These are phyloP conservation scores for Poecilus cupreus DNA, from an alignment of 2,888 invertebrate genomes.

Conservation along the genomic window DNA sequence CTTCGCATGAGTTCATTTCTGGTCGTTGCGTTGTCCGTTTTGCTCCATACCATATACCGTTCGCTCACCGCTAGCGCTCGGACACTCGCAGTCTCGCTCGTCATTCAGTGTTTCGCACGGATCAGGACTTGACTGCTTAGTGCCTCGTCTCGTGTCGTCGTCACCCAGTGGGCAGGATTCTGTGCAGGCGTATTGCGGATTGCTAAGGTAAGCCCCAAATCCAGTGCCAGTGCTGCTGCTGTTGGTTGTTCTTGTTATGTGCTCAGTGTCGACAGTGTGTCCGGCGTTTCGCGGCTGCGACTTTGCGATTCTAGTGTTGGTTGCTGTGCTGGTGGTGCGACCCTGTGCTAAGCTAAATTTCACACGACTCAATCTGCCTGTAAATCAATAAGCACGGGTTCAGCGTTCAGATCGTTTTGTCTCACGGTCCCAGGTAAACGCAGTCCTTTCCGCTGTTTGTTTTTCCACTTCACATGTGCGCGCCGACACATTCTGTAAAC, in stretches of 20 bases:
- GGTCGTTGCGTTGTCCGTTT: slow-evolving; percentile 69
- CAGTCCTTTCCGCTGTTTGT: slow-evolving; percentile 45
- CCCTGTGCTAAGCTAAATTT: background rate
- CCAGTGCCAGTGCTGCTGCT: slow-evolving; percentile 69
- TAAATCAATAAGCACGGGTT: background rate
- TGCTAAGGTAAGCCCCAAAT: slow-evolving; percentile 55
- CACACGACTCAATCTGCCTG: background rate
- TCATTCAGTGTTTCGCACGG: background rate
- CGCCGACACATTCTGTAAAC: slow-evolving; percentile 40
- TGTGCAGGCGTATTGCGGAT: slow-evolving; percentile 17
- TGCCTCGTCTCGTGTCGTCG: background rate
- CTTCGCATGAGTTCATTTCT: slow-evolving; percentile 78
- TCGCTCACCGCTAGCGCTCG: slow-evolving; percentile 3
- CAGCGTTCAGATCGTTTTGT: background rate
- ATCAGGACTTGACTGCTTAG: background rate
- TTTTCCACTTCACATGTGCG: slow-evolving; percentile 44
- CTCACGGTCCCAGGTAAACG: slow-evolving; percentile 55
- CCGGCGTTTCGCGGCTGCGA: too few relatives aligned
- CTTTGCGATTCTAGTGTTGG: slow-evolving; percentile 71
- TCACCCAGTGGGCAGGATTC: background rate
- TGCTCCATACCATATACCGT: slow-evolving; percentile 62
- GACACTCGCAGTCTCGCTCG: slow-evolving; percentile 11
- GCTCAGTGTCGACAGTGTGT: slow-evolving; percentile 68
- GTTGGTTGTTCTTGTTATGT: background rate
- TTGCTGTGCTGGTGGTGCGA: slow-evolving; percentile 65